Conservation (phyloP, 2,888 invertebrate genomes). For the Metellina segmentata region DNA sequence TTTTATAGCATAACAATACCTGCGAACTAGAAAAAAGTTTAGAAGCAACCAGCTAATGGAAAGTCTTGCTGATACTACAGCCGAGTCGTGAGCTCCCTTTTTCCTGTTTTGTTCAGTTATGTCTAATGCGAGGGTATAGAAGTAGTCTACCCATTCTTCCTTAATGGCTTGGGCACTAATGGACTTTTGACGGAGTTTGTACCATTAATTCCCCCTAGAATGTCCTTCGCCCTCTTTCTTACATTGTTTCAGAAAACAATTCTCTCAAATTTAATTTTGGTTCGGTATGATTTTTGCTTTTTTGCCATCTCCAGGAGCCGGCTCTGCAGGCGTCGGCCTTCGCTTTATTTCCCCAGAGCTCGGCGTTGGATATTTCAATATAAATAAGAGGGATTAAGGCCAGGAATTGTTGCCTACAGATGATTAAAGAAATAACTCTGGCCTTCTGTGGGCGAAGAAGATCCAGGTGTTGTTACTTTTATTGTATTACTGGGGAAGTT, state of each 20-base stretch:
- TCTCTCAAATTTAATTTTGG: constrained; percentile 69
- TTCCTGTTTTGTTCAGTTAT: constrained; percentile 48
- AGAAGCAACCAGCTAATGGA: neutral
- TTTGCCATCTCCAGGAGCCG: constrained; percentile 15
- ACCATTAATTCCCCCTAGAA: constrained; percentile 62
- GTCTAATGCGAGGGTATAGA: constrained; percentile 43
- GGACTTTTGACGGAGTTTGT: constrained; percentile 69
- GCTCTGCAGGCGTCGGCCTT: neutral
- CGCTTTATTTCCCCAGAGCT: constrained; percentile 44
- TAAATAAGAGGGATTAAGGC: constrained; percentile 53
- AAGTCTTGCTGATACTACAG: neutral
- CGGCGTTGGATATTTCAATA: constrained; percentile 53
- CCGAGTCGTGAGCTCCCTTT: neutral
- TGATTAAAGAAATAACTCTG: constrained; percentile 31
- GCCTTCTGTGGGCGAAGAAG: neutral
- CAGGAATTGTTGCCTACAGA: constrained; percentile 29
- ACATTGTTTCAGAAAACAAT: constrained; percentile 70
- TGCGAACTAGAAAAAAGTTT: neutral
- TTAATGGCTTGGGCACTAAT: constrained; percentile 67
- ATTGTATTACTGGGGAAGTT: constrained; percentile 4
- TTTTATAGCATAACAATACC: constrained; percentile 1
- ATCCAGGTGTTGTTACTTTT: constrained; percentile 37
- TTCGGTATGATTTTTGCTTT: constrained; percentile 38
- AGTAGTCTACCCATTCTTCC: constrained; percentile 54
- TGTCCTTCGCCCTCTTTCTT: constrained; percentile 37